phyloP scores from a whole-genome alignment of 2,888 invertebrate genomes.

The Stenolophus ochropezus region DNA sequence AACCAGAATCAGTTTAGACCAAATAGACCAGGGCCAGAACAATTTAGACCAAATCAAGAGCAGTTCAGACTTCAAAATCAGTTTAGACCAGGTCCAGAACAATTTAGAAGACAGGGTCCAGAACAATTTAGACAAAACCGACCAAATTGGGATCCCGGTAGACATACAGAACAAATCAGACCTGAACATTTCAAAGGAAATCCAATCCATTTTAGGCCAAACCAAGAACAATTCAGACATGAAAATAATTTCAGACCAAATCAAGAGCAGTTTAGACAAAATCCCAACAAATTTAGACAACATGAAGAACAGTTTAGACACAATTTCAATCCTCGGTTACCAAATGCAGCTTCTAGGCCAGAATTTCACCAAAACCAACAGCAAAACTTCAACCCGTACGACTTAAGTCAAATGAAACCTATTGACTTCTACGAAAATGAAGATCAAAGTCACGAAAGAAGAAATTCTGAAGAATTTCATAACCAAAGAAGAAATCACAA shows the following conservation, averaged over 20 bases:
- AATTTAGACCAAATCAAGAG: neutral
- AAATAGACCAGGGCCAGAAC: neutral
- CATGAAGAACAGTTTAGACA: neutral
- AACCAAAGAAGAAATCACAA: neutral
- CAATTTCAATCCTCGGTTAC: neutral
- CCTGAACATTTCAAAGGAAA: constrained; percentile 5
- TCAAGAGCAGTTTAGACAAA: neutral
- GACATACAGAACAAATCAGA: too few relatives aligned
- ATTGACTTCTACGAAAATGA: constrained; percentile 62
- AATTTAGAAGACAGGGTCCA: neutral
- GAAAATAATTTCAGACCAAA: neutral
- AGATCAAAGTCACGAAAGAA: neutral
- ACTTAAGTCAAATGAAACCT: constrained; percentile 62
- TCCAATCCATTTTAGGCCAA: neutral
- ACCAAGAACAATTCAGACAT: neutral
- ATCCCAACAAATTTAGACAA: neutral
- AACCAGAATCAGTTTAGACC: neutral
- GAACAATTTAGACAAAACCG: neutral
- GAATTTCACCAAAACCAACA: neutral
- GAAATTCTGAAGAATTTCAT: neutral
- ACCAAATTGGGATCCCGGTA: too few relatives aligned
- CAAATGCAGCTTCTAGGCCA: neutral
- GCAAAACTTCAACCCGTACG: constrained; percentile 58
- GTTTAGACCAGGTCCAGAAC: neutral
- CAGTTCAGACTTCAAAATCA: neutral